Evolutionary conservation across 2,113 vertebrate genomes (phyloP).

Genomic region (Sterrhoptilus dennistouni): DNA sequence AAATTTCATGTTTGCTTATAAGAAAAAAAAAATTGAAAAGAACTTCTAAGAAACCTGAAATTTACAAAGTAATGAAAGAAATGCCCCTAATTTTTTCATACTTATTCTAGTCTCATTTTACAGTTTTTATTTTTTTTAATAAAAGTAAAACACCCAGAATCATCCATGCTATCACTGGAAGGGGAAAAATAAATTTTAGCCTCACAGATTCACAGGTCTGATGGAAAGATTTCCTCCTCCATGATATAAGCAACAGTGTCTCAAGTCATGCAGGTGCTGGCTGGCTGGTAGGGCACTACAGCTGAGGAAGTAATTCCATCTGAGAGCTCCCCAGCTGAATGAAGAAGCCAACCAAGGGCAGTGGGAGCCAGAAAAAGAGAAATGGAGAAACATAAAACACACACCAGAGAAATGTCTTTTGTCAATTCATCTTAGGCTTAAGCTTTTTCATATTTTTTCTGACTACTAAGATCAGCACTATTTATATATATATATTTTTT

Average conservation of each 20-base stretch:
- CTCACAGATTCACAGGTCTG: neutral
- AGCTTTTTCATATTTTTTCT: neutral
- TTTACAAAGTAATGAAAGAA: neutral
- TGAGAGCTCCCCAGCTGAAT: neutral
- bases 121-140: neutral
- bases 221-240: neutral
- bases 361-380: neutral
- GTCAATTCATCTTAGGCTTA: neutral
- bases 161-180: neutral
- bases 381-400: neutral
- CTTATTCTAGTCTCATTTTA: neutral
- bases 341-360: neutral
- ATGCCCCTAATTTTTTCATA: neutral
- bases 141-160: neutral
- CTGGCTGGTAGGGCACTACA: neutral
- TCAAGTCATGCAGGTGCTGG: neutral
- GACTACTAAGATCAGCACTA: neutral
- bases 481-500: neutral
- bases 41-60: neutral
- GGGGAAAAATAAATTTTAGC: neutral
- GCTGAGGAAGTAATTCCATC: neutral
- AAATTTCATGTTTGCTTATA: neutral
- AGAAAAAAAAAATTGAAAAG: neutral
- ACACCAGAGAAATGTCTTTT: neutral
- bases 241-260: neutral